Percentiles rank a stretch among this genome's conserved stretches.
Conservation (phyloP, 2,888 invertebrate genomes). For the Pherbina coryleti region DNA sequence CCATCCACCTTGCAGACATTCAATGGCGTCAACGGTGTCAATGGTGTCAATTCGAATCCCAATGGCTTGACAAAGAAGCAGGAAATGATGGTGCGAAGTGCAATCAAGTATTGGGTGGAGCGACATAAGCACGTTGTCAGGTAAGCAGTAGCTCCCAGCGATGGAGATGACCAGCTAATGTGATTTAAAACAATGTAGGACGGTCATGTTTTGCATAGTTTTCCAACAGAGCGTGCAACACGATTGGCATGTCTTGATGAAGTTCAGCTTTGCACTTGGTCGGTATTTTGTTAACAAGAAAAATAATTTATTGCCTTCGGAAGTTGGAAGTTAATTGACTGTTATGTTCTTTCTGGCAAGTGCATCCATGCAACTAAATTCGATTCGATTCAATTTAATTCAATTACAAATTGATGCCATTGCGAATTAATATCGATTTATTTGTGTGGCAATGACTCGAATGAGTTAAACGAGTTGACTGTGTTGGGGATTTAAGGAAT, state of each 20-base stretch:
- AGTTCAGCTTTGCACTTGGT: neutral
- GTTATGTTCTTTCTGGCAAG: neutral
- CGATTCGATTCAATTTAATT: neutral
- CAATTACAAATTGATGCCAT: no score
- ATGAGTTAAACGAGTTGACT: no score
- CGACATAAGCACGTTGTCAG: constrained; percentile 89
- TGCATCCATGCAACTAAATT: neutral
- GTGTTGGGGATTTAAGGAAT: no score
- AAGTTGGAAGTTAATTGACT: constrained; percentile 8
- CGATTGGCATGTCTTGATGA: no score
- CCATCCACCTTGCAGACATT: constrained; percentile 78
- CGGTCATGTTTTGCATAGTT: neutral
- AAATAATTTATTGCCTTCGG: neutral
- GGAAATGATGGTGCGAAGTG: constrained; percentile 85
- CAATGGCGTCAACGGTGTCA: constrained; percentile 64
- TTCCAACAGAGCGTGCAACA: no score
- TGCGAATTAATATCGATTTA: no score
- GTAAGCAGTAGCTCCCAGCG: constrained; percentile 69
- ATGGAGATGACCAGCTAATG: neutral
- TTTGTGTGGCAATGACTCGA: no score
- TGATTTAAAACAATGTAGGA: neutral
- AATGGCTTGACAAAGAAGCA: constrained; percentile 87
- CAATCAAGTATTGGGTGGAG: constrained; percentile 92
- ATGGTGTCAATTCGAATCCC: constrained; percentile 74
- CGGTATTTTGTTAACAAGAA: neutral